Evolutionary conservation across 2,888 invertebrate genomes (phyloP).

Genomic region (Eristalis arbustorum): DNA sequence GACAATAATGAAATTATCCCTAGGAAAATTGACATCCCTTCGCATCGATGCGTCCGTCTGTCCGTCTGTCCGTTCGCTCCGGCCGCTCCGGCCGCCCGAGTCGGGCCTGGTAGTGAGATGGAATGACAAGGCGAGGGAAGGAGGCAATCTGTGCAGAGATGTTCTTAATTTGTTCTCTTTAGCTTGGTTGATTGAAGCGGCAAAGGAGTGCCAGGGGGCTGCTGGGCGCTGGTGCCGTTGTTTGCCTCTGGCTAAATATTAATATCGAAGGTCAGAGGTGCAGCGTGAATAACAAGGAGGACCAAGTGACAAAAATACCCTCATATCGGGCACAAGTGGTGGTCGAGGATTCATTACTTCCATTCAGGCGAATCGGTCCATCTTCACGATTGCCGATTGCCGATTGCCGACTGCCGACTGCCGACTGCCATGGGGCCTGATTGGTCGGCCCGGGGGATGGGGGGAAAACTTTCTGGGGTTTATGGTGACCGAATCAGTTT

Average conservation of each 20-base stretch:
- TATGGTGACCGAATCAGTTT: not conserved
- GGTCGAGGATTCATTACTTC: not conserved
- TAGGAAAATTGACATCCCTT: slow-evolving; percentile 33
- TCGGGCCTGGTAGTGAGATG: slow-evolving; percentile 12
- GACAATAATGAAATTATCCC: slow-evolving; percentile 47
- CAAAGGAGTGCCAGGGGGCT: not conserved
- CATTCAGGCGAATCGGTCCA: not conserved
- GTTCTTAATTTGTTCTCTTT: slow-evolving; percentile 31
- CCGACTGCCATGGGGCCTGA: no score
- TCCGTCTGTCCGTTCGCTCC: slow-evolving; percentile 6
- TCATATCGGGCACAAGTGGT: not conserved
- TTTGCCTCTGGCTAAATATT: not conserved
- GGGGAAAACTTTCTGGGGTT: not conserved
- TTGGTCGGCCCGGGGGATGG: not conserved
- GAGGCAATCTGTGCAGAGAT: slow-evolving; percentile 32
- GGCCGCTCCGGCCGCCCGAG: not conserved
- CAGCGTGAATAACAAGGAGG: slow-evolving; percentile 24
- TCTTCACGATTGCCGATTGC: no score
- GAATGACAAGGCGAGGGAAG: slow-evolving; percentile 5
- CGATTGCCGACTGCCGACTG: no score
- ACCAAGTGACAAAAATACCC: not conserved
- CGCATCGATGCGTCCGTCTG: slow-evolving; percentile 19
- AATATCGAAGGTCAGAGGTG: slow-evolving; percentile 17
- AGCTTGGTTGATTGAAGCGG: slow-evolving; percentile 23
- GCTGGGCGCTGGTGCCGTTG: not conserved